phyloP scores from a whole-genome alignment of 1,140 invertebrate genomes.

The Pseudomyrmex cubaensis region DNA sequence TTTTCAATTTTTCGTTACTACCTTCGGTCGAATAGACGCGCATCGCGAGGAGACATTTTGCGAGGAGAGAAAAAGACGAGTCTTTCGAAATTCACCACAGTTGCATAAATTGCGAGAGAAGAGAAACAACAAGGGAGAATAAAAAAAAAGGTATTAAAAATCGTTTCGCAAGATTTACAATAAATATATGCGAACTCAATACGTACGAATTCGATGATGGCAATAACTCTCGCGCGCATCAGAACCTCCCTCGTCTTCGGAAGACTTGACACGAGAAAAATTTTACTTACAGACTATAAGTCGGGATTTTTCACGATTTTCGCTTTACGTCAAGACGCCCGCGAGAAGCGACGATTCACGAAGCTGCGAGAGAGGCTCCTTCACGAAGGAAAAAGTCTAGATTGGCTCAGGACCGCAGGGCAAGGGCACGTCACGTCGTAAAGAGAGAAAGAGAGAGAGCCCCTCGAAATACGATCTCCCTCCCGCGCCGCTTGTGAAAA shows the following conservation, averaged over 20 bases:
- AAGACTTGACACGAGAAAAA: conserved; percentile 8
- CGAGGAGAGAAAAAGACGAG: neutral
- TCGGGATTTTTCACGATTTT: neutral
- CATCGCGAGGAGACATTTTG: neutral
- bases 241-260: neutral
- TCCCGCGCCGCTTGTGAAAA: conserved; percentile 61
- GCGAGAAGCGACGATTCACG: neutral
- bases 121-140: neutral
- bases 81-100: neutral
- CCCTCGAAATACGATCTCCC: conserved; percentile 76
- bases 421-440: conserved; percentile 16
- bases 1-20: neutral
- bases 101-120: neutral
- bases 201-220: neutral
- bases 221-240: neutral
- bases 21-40: neutral
- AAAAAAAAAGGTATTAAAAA: neutral
- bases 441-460: conserved; percentile 10
- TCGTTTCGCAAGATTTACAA: neutral
- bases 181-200: neutral
- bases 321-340: neutral
- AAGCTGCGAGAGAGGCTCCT: conserved; percentile 5
- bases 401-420: neutral
- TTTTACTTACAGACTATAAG: conserved; percentile 4
- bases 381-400: conserved; percentile 12